These are phyloP conservation scores for Trochalopteron elliotii DNA, from an alignment of 2,113 vertebrate genomes.

Conservation along the genomic window DNA sequence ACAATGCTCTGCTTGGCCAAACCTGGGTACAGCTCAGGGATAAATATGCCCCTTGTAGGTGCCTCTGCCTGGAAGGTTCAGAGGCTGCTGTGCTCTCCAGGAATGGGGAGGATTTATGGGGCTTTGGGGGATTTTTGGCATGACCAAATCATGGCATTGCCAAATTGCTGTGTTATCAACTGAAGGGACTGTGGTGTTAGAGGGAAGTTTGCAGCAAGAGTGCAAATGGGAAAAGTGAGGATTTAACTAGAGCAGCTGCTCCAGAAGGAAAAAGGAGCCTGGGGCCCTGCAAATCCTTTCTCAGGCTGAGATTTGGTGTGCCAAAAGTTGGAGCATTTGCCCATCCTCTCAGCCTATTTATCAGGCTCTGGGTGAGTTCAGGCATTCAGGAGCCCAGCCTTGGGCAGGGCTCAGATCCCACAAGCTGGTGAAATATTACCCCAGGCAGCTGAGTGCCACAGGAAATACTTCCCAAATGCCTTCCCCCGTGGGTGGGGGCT, in stretches of 20 bases:
- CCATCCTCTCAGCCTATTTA: fast-evolving
- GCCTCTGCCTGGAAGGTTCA: background rate
- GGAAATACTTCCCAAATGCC: background rate
- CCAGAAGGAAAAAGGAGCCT: background rate
- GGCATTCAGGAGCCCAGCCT: fast-evolving
- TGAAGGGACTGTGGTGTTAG: fast-evolving
- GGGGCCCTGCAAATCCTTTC: background rate
- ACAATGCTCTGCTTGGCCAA: fast-evolving
- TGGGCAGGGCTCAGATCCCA: background rate
- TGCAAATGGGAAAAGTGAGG: background rate
- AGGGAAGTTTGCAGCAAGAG: background rate
- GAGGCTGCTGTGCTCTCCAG: fast-evolving
- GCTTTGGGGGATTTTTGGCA: background rate
- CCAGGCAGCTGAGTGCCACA: fast-evolving
- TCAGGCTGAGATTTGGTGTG: fast-evolving
- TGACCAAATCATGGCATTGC: background rate
- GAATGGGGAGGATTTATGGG: fast-evolving
- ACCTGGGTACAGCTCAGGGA: background rate
- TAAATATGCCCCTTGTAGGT: fast-evolving
- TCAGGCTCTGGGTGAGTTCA: fast-evolving
- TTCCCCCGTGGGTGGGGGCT: background rate
- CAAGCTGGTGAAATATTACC: background rate
- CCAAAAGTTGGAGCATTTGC: background rate
- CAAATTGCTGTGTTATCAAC: fast-evolving
- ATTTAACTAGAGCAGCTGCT: background rate